A percentile compares a stretch with the other conserved stretches of the same genome.
These are phyloP conservation scores for Saturnia japonica DNA, from an alignment of 2,888 invertebrate species.

Conservation along the genomic window DNA sequence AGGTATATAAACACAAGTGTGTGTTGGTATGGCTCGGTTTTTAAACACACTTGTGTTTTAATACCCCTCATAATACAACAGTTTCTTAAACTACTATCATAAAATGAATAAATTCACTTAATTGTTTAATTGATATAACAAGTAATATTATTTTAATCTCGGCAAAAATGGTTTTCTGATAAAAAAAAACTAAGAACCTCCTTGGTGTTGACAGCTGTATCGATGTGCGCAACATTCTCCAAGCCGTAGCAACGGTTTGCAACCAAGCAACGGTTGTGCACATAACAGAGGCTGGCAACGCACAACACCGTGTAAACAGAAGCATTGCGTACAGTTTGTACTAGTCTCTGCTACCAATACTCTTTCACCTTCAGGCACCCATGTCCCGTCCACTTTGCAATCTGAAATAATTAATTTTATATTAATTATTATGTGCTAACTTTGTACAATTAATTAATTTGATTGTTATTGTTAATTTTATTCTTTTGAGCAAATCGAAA, in stretches of 20 bases:
- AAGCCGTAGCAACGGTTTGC: constrained; percentile 87
- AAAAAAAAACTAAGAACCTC: constrained; percentile 27
- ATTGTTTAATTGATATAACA: background rate
- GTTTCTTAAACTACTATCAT: too few species aligned
- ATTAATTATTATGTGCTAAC: too few species aligned
- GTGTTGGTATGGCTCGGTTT: too few species aligned
- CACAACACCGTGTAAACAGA: constrained; percentile 87
- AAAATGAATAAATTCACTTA: background rate
- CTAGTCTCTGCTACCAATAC: constrained; percentile 77
- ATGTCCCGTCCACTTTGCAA: constrained; percentile 83
- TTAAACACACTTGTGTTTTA: too few species aligned
- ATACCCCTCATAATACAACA: too few species aligned
- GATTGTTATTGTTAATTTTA: background rate
- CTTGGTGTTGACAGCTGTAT: constrained; percentile 85
- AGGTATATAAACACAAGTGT: too few species aligned
- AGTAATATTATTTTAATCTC: background rate
- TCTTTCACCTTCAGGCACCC: constrained; percentile 87
- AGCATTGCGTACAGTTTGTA: constrained; percentile 89
- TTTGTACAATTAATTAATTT: too few species aligned
- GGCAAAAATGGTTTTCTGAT: background rate
- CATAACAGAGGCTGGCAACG: constrained; percentile 90
- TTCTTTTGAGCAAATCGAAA: background rate
- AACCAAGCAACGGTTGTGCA: constrained; percentile 88
- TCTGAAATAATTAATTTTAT: constrained; percentile 70
- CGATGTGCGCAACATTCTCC: constrained; percentile 93